phyloP scores from a whole-genome alignment of 37 sponge, comb jelly and placozoan species.

The Haliclona indistincta region DNA sequence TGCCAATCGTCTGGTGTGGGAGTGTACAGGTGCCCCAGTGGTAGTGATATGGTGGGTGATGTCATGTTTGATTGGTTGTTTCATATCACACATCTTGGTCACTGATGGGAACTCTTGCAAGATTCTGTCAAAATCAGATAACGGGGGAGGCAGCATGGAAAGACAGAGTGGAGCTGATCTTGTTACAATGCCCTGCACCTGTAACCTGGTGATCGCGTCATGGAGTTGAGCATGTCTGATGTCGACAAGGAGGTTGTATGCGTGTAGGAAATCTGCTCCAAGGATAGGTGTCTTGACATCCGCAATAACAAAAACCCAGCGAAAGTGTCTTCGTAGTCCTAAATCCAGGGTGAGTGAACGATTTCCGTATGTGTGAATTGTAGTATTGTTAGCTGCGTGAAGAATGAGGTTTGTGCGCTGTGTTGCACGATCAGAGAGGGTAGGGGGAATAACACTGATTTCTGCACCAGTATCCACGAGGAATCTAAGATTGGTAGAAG shows the following conservation, averaged over 20 bases:
- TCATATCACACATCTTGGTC: conserved; percentile 63
- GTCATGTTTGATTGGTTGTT: conserved; percentile 17
- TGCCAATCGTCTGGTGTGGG: conserved; percentile 30
- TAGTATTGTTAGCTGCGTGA: conserved; percentile 30
- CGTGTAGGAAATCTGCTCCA: conserved; percentile 43
- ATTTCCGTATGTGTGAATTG: conserved; percentile 21
- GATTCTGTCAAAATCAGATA: not conserved
- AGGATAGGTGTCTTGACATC: conserved; percentile 32
- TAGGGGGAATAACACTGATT: conserved; percentile 38
- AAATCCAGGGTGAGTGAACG: conserved; percentile 38
- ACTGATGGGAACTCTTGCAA: conserved; percentile 23
- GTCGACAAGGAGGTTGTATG: conserved; percentile 24
- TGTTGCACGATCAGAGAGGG: conserved; percentile 5
- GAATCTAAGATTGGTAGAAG: conserved; percentile 13
- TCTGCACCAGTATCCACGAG: conserved; percentile 58
- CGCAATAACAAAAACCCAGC: conserved; percentile 53
- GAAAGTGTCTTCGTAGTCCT: conserved; percentile 29
- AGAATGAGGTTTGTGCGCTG: conserved; percentile 5
- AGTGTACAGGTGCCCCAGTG: conserved; percentile 34
- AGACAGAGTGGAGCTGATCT: not conserved
- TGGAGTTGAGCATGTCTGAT: not conserved
- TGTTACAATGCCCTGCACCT: conserved; percentile 19
- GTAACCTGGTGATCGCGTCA: conserved; percentile 8
- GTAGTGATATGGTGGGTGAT: conserved; percentile 42
- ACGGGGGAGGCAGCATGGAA: not conserved